A percentile compares a stretch with the other conserved stretches of the same genome.
Conservation (phyloP, 2,113 vertebrate species). For the Oophaga pumilio region DNA sequence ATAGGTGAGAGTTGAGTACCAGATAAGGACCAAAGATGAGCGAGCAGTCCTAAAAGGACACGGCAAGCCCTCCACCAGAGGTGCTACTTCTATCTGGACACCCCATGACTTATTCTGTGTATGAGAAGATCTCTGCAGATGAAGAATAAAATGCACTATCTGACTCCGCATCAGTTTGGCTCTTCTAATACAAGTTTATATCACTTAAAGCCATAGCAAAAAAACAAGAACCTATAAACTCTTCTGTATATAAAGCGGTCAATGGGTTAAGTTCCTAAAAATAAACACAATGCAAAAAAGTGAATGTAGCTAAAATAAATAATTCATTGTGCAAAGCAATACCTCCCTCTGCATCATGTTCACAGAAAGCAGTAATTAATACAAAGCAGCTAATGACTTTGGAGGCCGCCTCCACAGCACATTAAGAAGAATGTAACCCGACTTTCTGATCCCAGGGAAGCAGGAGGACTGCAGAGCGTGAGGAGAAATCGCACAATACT, state of each 20-base stretch:
- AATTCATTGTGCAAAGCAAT: not conserved
- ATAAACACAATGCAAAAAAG: not conserved
- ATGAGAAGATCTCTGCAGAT: no score
- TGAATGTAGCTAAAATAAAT: not conserved
- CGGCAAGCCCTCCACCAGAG: no score
- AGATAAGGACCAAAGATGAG: no score
- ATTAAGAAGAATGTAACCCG: not conserved
- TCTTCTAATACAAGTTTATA: no score
- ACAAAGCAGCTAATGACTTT: slow-evolving; percentile 13
- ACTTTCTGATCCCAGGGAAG: slow-evolving; percentile 5
- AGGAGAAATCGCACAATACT: not conserved
- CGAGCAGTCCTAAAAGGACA: no score
- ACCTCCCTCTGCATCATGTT: not conserved
- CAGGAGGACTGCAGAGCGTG: not conserved
- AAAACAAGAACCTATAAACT: no score
- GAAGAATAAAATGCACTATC: no score
- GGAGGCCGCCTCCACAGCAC: not conserved
- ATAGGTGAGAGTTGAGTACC: no score
- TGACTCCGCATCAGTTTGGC: no score
- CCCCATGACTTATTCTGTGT: no score
- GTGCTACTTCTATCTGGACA: no score
- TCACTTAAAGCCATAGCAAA: no score
- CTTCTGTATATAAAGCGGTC: not conserved
- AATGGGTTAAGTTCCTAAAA: not conserved
- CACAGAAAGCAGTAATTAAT: not conserved